Evolutionary conservation across 2,113 vertebrate genomes (phyloP), one percentile per base, ranked within the genome.

Genomic region (Scomber scombrus): DNA sequence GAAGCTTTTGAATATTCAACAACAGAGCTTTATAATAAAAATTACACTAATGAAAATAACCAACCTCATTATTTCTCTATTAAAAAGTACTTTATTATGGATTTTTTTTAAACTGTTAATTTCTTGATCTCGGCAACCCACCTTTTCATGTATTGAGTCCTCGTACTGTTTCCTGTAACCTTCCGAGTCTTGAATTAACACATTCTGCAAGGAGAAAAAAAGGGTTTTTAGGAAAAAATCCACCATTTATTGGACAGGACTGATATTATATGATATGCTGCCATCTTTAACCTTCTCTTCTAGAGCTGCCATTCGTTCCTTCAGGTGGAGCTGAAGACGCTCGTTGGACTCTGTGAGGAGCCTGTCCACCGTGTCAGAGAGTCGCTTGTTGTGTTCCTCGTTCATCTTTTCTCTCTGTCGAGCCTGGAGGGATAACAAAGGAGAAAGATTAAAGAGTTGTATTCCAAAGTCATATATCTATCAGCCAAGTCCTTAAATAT

Each of bases 401-500:
- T 99, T 99, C 98, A 99, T 99, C 95, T 99, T 99, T 90, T 99
- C 98, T 89, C 98, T 96, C 95, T 99, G 98, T n/a, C 97, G 96
- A 75, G 98, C 98, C 98, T 99, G 82, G 12, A 61, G 9, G 29
- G 13, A n/a, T 18, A n/a, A 61, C 56, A 71, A 29, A 78, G 11
- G 0, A 14, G 19, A 3, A 52, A 3, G 3, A 31, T 3, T 34
- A 5, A 77, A 12, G 26, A 57, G 14, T 47, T 60, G 11, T 11
- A 3, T 50, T 29, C 21, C 21, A 26, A 4, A 16, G 13, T 13
- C 1, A 21, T 50, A 40, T 10, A 40, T 40, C 34, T 40, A 40
- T 6, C 34, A 40, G 9, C 34, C 9, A 40, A 40, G 34, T 2
- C 8, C 34, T 40, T 9, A 40, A 0, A 40, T 40, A 9, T 40